Percentiles rank a stretch among this genome's conserved stretches.
These are phyloP conservation scores for Drosophila arizonae DNA, from an alignment of 1,140 invertebrate genomes.

Conservation along the genomic window DNA sequence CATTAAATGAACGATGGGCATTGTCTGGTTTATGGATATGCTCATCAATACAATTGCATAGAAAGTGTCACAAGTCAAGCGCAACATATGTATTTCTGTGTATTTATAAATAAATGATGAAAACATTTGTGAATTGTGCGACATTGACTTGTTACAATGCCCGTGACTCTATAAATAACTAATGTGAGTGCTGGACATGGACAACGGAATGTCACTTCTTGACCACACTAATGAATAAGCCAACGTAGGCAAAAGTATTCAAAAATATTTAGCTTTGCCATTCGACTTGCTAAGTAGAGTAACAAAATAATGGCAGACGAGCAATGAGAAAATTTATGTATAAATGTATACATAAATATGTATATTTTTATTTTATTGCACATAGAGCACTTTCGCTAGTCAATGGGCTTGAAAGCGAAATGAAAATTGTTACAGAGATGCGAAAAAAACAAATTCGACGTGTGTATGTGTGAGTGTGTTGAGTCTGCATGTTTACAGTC, in stretches of 20 bases:
- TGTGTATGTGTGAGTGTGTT: not conserved
- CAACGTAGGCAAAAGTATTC: not conserved
- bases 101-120: conserved; percentile 71
- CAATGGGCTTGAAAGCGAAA: conserved; percentile 67
- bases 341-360: not conserved
- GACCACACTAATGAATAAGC: conserved; percentile 21
- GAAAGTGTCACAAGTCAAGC: conserved; percentile 10
- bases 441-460: not conserved
- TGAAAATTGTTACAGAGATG: conserved; percentile 45
- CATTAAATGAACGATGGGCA: not conserved
- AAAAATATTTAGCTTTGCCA: conserved; percentile 11
- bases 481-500: conserved; percentile 21
- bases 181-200: conserved; percentile 42
- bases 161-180: conserved; percentile 66
- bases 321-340: not conserved
- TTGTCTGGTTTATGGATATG: not conserved
- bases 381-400: conserved; percentile 60
- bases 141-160: conserved; percentile 71
- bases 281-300: conserved; percentile 9
- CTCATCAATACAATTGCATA: not conserved
- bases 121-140: conserved; percentile 49
- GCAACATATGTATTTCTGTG: conserved; percentile 25
- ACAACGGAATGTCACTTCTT: conserved; percentile 25
- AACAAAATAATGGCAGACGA: conserved; percentile 2
- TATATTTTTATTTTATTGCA: not conserved